Conservation (phyloP, 2,797 vertebrate genomes). For the Artibeus jamaicensis region DNA sequence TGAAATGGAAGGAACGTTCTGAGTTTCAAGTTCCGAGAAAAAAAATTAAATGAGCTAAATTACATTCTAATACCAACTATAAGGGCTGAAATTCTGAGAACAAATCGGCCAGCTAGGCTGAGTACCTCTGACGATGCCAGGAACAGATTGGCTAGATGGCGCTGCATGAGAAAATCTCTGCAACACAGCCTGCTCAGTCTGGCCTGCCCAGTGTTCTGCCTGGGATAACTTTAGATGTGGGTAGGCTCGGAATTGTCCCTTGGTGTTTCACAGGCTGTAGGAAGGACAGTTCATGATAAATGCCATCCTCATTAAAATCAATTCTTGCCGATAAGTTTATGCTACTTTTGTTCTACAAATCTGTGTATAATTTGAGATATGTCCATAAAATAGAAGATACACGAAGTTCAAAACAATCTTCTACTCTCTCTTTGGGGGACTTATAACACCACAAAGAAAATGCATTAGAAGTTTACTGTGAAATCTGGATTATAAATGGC, state of each 20-base stretch:
- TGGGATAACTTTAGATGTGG: slow-evolving; percentile 37
- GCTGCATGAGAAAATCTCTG: slow-evolving; percentile 26
- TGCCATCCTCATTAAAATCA: slow-evolving; percentile 34
- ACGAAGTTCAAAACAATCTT: background rate
- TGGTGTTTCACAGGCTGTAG: background rate
- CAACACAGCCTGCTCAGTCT: slow-evolving; percentile 70
- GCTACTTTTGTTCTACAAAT: background rate
- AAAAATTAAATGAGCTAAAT: slow-evolving; percentile 7
- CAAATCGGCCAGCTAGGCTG: slow-evolving; percentile 56
- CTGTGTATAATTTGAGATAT: background rate
- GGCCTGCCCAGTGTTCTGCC: background rate
- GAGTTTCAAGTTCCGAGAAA: slow-evolving; percentile 25
- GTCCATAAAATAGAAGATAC: background rate
- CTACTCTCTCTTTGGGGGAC: background rate
- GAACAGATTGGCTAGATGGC: slow-evolving; percentile 73
- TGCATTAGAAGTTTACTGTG: background rate
- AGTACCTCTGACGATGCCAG: slow-evolving; percentile 55
- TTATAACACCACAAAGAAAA: background rate
- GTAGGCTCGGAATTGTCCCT: background rate
- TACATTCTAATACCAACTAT: slow-evolving; percentile 35
- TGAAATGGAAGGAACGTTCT: background rate
- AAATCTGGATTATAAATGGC: background rate
- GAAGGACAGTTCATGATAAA: background rate
- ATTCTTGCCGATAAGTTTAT: background rate
- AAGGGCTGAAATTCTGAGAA: slow-evolving; percentile 61